Base-by-base conservation (phyloP, 2,797 vertebrate genomes). In the Euthynnus affinis region DNA sequence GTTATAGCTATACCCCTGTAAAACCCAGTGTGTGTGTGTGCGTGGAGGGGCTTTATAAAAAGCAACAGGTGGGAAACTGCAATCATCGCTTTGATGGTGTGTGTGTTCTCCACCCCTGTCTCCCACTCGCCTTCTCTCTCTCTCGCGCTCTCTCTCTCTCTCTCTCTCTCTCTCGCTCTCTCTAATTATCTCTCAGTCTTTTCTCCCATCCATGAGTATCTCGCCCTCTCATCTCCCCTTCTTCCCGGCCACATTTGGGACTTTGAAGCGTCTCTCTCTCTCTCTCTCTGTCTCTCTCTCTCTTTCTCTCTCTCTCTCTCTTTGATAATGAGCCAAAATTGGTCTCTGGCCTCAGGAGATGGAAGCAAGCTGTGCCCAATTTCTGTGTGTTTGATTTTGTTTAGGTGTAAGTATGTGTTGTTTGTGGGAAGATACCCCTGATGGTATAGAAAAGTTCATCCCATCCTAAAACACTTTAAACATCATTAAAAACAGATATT, bases 101-200 rank as follows among this genome's bases (percentile, higher is more conserved):
- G 76, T 88, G 73, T 80, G 27, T 29, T 29, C 27, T 29, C 27
- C 27, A 29, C 27, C 52, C 53, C 17, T 52, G 51, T 44, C 53
- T 61, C 65, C 23, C 61, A 1, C 61, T 60, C 51, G 17, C 48
- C 29, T 20, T 59, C 29, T 62, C 17, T 52, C 55, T 44, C 53
- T 62, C 66, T n/a, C 58, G 1, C 61, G 57, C 46, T 18, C 49
- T 23, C 15, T 55, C 32, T 63, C 17, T 46, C 64, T 48, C 42
- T 27, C 46, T 74, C 60, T 22, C 55, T 66, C 81, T 74, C 71
- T 42, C 44, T 42, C 56, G 77, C 60, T 86, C 83, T 89, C 89
- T 93, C 62, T 94, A 92, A 94, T 94, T 93, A 93, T 81, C 70
- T 62, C 76, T 84, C 78, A 59, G 76, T 83, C 79, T 77, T 82